Evolutionary conservation across 2,888 invertebrate species (phyloP).

Genomic region (Chaitophorus viminalis): DNA sequence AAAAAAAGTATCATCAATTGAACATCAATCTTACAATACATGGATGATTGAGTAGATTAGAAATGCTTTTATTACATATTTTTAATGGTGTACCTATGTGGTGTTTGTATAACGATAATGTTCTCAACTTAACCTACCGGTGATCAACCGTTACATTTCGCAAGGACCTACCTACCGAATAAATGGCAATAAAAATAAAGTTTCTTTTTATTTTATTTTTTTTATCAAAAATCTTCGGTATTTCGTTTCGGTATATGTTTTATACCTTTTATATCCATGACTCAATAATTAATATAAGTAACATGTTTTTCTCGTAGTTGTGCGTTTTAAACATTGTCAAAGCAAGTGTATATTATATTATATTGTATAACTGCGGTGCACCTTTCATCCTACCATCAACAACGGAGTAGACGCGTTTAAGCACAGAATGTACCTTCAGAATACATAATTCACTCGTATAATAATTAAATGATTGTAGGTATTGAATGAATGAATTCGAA

Average conservation of each 20-base stretch:
- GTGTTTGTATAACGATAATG: too few relatives aligned
- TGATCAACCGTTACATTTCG: too few relatives aligned
- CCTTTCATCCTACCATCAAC: not conserved
- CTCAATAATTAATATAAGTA: not conserved
- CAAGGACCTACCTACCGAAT: not conserved
- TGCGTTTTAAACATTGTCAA: not conserved
- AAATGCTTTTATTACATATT: too few relatives aligned
- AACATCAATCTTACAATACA: too few relatives aligned
- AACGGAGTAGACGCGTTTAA: not conserved
- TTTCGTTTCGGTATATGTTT: not conserved
- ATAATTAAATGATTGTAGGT: constrained; percentile 18
- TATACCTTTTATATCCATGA: not conserved
- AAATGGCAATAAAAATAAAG: not conserved
- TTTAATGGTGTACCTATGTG: too few relatives aligned
- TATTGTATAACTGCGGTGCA: not conserved
- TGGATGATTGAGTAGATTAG: too few relatives aligned
- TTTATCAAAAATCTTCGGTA: not conserved
- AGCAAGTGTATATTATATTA: not conserved
- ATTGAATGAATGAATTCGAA: constrained; percentile 38
- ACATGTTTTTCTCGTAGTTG: not conserved
- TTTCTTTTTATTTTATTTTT: not conserved
- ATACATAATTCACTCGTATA: constrained; percentile 32
- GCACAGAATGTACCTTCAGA: not conserved
- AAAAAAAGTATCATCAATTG: too few relatives aligned
- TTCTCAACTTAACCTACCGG: too few relatives aligned